phyloP scores from a whole-genome alignment of 2,797 vertebrate genomes.

The Pelobates cultripes region DNA sequence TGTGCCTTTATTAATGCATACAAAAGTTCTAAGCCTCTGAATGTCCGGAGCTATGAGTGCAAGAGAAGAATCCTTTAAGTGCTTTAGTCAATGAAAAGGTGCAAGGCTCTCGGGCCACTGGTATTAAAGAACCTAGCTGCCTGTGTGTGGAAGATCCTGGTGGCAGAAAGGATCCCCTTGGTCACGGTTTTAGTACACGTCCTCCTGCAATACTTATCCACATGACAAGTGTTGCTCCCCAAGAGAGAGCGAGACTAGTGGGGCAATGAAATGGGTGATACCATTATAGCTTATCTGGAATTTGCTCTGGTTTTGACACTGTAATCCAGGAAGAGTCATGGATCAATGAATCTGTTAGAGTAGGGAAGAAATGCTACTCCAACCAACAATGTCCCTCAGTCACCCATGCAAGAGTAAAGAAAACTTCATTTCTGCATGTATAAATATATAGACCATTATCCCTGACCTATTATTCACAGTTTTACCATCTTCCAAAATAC shows the following conservation, averaged over 20 bases:
- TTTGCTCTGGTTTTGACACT: neutral
- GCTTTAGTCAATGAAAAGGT: neutral
- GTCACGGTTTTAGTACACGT: neutral
- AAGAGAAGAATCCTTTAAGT: neutral
- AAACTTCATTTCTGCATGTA: no score
- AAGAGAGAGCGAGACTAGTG: neutral
- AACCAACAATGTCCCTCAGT: neutral
- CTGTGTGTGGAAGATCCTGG: neutral
- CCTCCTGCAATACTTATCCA: neutral
- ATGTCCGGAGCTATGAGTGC: neutral
- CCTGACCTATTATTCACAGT: neutral
- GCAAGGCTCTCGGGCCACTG: neutral
- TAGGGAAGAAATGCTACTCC: no score
- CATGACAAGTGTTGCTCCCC: neutral
- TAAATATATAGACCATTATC: neutral
- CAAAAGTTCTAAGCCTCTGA: neutral
- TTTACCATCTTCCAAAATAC: neutral
- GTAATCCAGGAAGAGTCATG: no score
- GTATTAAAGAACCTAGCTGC: neutral
- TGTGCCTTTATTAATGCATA: neutral
- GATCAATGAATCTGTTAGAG: no score
- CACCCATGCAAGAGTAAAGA: neutral
- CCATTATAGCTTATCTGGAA: slow-evolving; percentile 7
- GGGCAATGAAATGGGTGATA: slow-evolving; percentile 35
- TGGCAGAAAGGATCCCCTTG: no score